Conservation (phyloP, 2,888 invertebrate genomes). For the Nysson spinosus region DNA sequence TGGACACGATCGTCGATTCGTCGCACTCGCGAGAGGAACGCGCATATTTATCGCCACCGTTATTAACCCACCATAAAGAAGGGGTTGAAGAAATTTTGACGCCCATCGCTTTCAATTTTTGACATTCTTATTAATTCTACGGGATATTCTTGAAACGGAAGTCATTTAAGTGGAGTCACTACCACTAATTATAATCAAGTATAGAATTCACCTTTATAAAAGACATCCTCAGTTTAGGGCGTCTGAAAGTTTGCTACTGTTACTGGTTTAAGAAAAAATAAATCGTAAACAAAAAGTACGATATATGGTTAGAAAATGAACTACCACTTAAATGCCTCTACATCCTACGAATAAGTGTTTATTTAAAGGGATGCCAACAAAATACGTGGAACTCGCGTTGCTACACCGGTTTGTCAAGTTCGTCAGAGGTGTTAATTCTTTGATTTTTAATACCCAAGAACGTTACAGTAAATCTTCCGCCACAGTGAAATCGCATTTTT, state of each 20-base stretch:
- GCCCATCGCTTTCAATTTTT: conserved; percentile 11
- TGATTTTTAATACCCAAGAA: conserved; percentile 36
- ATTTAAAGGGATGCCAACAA: conserved; percentile 13
- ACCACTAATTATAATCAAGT: no score
- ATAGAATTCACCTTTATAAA: no score
- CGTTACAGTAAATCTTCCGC: no score
- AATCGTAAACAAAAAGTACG: conserved; percentile 11
- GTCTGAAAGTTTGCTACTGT: no score
- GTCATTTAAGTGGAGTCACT: no score
- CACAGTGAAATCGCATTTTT: conserved; percentile 16
- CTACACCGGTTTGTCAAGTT: conserved; percentile 49
- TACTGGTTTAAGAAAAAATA: no score
- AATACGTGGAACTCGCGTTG: conserved; percentile 6
- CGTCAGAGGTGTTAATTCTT: conserved; percentile 31
- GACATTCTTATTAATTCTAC: background rate
- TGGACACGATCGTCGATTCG: conserved; percentile 54
- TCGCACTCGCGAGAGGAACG: conserved; percentile 52
- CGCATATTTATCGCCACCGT: conserved; percentile 59
- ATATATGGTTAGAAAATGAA: conserved; percentile 19
- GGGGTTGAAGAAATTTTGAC: conserved; percentile 23
- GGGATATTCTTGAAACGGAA: no score
- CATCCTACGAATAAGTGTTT: conserved; percentile 34
- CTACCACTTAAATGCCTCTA: conserved; percentile 37
- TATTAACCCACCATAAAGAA: conserved; percentile 43
- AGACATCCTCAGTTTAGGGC: no score